A percentile compares a stretch with the other conserved stretches of the same genome.
Evolutionary conservation across 2,113 vertebrate species (phyloP).

Genomic region (Ciconia stormi): DNA sequence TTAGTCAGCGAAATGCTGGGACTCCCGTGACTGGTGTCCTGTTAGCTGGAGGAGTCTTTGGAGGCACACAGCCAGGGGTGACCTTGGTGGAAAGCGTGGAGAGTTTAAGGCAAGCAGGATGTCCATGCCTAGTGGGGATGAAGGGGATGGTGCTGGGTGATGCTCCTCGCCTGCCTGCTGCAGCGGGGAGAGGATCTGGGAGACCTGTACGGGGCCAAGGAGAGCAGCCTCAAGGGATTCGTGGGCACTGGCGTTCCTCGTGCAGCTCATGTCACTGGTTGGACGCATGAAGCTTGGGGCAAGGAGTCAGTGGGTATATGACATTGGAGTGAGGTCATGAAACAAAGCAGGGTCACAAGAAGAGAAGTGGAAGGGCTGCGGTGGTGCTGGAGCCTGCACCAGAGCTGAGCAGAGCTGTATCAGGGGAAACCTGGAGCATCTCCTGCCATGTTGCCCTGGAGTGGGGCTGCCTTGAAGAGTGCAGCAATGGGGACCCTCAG

Average conservation of each 20-base stretch:
- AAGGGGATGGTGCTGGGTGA: neutral
- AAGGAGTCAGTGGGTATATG: neutral
- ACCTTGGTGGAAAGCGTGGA: neutral
- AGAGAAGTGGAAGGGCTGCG: fast-evolving
- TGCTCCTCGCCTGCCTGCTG: neutral
- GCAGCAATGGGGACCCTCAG: neutral
- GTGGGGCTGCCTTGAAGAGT: neutral
- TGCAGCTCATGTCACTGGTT: fast-evolving
- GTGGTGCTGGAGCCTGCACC: neutral
- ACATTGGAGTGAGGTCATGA: neutral
- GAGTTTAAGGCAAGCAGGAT: neutral
- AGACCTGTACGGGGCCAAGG: neutral
- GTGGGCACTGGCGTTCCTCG: neutral
- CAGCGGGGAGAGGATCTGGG: neutral
- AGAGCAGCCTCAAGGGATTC: neutral
- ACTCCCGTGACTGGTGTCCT: neutral
- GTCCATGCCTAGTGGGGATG: fast-evolving
- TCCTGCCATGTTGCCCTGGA: fast-evolving
- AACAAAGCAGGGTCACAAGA: neutral
- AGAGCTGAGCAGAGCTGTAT: neutral
- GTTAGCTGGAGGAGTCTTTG: neutral
- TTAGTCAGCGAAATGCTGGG: slow-evolving; percentile 3
- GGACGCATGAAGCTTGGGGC: neutral
- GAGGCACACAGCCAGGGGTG: neutral
- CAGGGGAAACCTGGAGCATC: neutral